phyloP scores from a whole-genome alignment of 2,797 vertebrate species.

The Lacerta bilineata region DNA sequence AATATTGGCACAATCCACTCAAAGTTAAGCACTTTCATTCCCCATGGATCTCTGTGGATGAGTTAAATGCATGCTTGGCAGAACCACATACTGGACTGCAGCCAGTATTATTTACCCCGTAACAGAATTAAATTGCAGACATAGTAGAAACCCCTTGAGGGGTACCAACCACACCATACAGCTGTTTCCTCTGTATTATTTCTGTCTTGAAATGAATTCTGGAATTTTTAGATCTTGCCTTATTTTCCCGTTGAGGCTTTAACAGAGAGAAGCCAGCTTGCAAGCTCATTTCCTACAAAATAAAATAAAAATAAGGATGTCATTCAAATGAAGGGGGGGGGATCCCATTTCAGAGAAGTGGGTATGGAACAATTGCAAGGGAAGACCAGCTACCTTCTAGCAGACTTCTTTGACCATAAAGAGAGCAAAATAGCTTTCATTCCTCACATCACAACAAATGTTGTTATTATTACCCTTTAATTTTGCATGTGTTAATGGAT shows the following conservation, averaged over 20 bases:
- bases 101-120: not conserved
- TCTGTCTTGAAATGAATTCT: not conserved
- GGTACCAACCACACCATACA: not conserved
- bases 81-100: not conserved
- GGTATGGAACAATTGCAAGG: not conserved
- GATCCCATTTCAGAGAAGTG: constrained; percentile 13
- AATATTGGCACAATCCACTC: constrained; percentile 1
- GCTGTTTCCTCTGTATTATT: not conserved
- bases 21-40: not conserved
- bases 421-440: not conserved
- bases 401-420: not conserved
- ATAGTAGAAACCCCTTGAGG: not conserved
- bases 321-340: not conserved
- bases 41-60: not conserved
- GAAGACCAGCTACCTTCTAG: not conserved
- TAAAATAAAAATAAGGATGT: not conserved
- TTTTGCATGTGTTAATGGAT: constrained; percentile 28
- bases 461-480: not conserved
- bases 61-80: not conserved
- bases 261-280: not conserved
- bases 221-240: not conserved
- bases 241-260: not conserved
- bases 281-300: not conserved
- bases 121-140: not conserved
- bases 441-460: not conserved